A percentile compares a stretch with the other conserved stretches of the same genome.
Conservation (phyloP, 2,797 vertebrate species). For the Poecilia gillii region DNA sequence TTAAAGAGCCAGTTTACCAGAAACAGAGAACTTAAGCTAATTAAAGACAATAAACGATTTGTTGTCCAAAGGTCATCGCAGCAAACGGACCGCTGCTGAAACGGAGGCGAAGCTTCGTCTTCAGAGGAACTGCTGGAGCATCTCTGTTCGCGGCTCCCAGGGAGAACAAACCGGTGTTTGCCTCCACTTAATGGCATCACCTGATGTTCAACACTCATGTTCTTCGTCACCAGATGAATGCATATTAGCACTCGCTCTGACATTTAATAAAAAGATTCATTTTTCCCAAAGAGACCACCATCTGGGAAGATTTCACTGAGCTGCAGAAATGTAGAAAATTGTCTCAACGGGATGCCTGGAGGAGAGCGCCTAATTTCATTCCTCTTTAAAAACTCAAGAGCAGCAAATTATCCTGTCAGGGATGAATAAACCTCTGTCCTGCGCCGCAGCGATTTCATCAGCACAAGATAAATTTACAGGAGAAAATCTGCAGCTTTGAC, state of each 20-base stretch:
- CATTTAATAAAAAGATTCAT: slow-evolving; percentile 10
- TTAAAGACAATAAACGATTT: not conserved
- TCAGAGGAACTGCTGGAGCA: not conserved
- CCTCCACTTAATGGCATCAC: slow-evolving; percentile 6
- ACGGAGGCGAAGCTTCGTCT: too few species aligned
- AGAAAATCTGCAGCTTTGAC: slow-evolving; percentile 26
- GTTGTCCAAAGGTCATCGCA: not conserved
- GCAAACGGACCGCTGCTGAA: not conserved
- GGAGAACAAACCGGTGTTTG: not conserved
- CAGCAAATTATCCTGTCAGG: slow-evolving; percentile 37
- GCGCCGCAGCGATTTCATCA: not conserved
- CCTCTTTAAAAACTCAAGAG: slow-evolving; percentile 34
- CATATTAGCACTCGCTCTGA: slow-evolving; percentile 19
- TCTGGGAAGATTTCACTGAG: slow-evolving; percentile 43
- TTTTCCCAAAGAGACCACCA: slow-evolving; percentile 19
- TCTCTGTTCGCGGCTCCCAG: not conserved
- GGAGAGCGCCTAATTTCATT: slow-evolving; percentile 43
- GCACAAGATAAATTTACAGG: slow-evolving; percentile 19
- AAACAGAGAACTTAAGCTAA: not conserved
- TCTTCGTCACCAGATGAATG: slow-evolving; percentile 17
- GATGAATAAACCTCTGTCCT: slow-evolving; percentile 20
- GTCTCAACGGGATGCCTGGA: slow-evolving; percentile 40
- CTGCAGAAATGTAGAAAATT: slow-evolving; percentile 40
- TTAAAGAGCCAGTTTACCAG: not conserved
- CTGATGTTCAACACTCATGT: slow-evolving; percentile 21